Base-by-base conservation (phyloP, 1,140 invertebrate genomes). In the Lordiphosa clarofinis region DNA sequence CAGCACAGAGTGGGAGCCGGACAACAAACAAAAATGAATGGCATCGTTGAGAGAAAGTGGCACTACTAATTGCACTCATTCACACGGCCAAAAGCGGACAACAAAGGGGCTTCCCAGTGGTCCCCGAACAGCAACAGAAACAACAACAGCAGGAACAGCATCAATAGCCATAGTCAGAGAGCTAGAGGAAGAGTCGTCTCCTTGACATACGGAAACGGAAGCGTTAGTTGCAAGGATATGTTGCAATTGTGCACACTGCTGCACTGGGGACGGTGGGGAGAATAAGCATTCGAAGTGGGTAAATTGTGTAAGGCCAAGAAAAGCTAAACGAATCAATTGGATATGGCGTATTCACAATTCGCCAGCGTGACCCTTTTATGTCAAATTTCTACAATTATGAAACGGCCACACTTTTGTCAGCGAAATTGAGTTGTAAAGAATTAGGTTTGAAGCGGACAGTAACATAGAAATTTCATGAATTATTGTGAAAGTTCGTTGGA, bases 61-160 rank as follows among this genome's bases (percentile, higher is more conserved):
- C 70, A 48, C 56, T 81, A 75, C 60, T 82, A 82, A 82, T 82
- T 82, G 76, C 76, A 72, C 78, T 84, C 73, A 82, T 82, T 82
- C 76, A 82, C 76, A 82, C 76, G 67, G 38, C 62, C 47, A 49
- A 35, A 39, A 59, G 43, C 61, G 49, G 42, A 52, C 76, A 73
- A 82, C 71, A 79, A 81, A 81, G 65, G 38, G 49, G 58, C 33
- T 33, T 58, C 55, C 50, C 68, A 75, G 76, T 75, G 72, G 61
- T 58, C 58, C 57, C 50, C 13, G 49, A 52, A 44, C 57, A 52
- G 39, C 54, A 58, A 31, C 35, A 71, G 35, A 28, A 37, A 38
- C 4, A 52, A 31, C 55, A 9, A 40, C 44, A n/a, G 44, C 8
- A 53, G 37, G 31, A 47, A 35, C 40, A 61, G 33, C 37, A 28